phyloP scores from a whole-genome alignment of 2,113 vertebrate genomes.

The Eclectus roratus region DNA sequence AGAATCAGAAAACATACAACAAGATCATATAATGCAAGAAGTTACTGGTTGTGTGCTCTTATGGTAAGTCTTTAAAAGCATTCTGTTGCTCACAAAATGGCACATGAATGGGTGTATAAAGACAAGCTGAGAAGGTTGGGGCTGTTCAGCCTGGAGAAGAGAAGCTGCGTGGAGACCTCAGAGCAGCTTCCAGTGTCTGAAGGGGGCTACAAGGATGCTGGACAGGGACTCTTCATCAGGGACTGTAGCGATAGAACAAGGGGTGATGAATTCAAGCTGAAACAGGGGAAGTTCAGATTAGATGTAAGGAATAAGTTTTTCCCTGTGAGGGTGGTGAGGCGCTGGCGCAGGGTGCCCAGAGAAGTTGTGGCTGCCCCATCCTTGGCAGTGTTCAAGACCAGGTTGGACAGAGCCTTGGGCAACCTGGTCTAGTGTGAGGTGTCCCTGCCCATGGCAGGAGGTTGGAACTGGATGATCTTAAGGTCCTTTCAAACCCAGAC shows the following conservation, averaged over 20 bases:
- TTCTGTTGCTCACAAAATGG: not conserved
- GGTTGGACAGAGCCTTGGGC: not conserved
- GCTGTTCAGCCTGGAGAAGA: not conserved
- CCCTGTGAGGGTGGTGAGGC: not conserved
- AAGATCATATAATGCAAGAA: not conserved
- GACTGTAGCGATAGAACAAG: not conserved
- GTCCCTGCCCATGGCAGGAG: not conserved
- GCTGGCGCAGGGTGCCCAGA: not conserved
- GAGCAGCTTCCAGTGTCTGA: not conserved
- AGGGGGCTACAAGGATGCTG: not conserved
- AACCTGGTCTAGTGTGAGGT: not conserved
- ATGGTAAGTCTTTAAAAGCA: not conserved
- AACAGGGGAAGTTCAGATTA: not conserved
- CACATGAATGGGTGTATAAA: not conserved
- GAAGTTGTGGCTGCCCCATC: fast-evolving
- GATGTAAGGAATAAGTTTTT: not conserved
- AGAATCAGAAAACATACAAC: not conserved
- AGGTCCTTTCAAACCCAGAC: not conserved
- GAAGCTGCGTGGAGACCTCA: not conserved
- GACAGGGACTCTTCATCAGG: not conserved
- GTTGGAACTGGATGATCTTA: not conserved
- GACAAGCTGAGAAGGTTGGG: not conserved
- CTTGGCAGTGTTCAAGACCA: not conserved
- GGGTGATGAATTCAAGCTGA: not conserved
- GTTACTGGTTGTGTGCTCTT: not conserved